Base-by-base conservation (phyloP, 2,113 vertebrate genomes). In the Otolemur garnettii region DNA sequence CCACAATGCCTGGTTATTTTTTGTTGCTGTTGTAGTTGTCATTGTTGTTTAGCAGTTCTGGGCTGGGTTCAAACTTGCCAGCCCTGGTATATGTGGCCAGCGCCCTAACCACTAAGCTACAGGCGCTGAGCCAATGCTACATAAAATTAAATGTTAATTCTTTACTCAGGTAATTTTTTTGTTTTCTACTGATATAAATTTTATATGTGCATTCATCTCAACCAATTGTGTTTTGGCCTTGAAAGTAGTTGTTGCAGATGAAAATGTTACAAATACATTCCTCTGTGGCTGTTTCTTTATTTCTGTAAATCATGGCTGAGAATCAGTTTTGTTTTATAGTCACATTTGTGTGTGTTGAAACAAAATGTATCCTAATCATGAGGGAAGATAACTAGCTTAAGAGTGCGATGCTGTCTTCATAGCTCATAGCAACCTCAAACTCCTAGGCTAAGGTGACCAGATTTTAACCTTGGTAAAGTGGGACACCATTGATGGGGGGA, bases 141-240 rank as follows among this genome's bases (percentile, higher is more conserved):
- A 55, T 17, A 90, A 72, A 96, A 57, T 62, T 74, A 85, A 96
- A 69, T 91, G 60, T 88, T 68, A 68, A 35, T 80, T 75, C 24
- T 85, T 91, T 77, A 53, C 50, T 87, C 19, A 15, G 7, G 55
- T 79, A 42, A 35, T 84, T 94, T 96, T 60, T 60, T 79, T 62
- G 42, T 92, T 84, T 88, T 93, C 59, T n/a, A 35, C 26, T 19
- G 15, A 22, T 17, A 19, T 74, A 55, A 62, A 80, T 2, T 22
- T 66, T 84, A 12, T 17, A 69, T 10, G 42, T 71, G 11, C 6
- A 69, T 92, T 88, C 17, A 35, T 78, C 18, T 82, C 55, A 15
- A 12, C 21, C 1, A 5, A 22, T 71, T 74, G 22, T 87, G 24
- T 69, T 90, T 86, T 94, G 81, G 13, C 66, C 21, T 84, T 96